Evolutionary conservation across 2,888 invertebrate genomes (phyloP), one percentile per base, ranked within the genome.

Genomic region (Athrips mouffetella): DNA sequence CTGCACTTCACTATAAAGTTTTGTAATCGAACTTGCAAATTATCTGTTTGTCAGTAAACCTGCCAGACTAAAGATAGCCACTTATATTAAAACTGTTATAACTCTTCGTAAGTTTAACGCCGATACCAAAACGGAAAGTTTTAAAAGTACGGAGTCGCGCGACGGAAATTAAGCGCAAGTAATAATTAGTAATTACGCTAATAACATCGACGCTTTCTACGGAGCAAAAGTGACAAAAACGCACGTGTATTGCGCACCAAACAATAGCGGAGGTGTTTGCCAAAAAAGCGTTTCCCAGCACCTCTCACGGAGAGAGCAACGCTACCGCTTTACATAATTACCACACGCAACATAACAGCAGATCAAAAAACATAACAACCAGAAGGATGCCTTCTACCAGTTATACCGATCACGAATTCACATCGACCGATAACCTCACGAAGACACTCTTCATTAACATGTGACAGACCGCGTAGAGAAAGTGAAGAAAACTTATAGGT

Each of bases 121-220:
- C 33, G 7, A 33, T 16, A 16, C 16, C 10, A 7, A 35, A 7
- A 18, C 20, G 18, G 18, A 18, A 35, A 35, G 35, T 35, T 35
- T 35, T 35, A 18, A 2, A 13, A 23, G 39, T 10, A 39, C n/a
- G n/a, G n/a, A n/a, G n/a, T n/a, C n/a, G 39, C n/a, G 21, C 18
- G n/a, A 33, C 45, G 45, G 47, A 51, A 48, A 44, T 31, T 37
- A 29, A 7, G 27, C 53, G 50, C 54, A 52, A 51, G 54, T 52
- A 54, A 48, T 67, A 53, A 61, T 65, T 58, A 61, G 50, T 57
- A 59, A 59, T 63, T 63, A 63, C 54, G 54, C 49, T 60, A 59
- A 63, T 62, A 46, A 30, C 13, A 60, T 58, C 50, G 50, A 51
- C 53, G 55, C 72, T 69, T 68, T 71, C 68, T 63, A 67, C n/a